These are phyloP conservation scores for Darevskia nairensis DNA, from an alignment of 2,797 vertebrate genomes.

Conservation along the genomic window DNA sequence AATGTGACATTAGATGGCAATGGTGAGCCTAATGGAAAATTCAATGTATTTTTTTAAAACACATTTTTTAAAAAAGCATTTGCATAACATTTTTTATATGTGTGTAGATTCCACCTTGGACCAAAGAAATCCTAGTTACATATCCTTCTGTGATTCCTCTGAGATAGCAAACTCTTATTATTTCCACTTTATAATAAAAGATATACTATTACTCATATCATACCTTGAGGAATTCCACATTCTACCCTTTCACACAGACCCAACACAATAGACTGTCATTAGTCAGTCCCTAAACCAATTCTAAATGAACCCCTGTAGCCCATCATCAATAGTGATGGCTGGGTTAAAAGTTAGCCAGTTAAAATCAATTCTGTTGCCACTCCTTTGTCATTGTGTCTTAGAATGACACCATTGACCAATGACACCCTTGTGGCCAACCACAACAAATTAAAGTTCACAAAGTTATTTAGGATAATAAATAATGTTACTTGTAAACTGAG, in stretches of 20 bases:
- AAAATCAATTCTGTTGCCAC: neutral
- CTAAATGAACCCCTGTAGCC: neutral
- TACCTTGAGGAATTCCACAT: neutral
- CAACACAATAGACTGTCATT: neutral
- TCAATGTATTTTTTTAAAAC: too few species aligned
- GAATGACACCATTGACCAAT: neutral
- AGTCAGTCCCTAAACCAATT: neutral
- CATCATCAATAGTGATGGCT: neutral
- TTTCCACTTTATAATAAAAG: neutral
- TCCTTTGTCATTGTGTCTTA: neutral
- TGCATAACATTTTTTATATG: too few species aligned
- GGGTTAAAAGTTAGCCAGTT: neutral
- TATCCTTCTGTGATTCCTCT: neutral
- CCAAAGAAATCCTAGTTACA: neutral
- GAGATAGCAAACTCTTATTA: neutral
- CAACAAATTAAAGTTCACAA: conserved; percentile 2
- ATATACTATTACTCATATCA: neutral
- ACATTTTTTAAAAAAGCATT: too few species aligned
- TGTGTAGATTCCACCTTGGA: neutral
- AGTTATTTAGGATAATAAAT: conserved; percentile 16
- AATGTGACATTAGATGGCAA: too few species aligned
- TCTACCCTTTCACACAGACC: neutral
- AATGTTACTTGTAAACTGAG: neutral
- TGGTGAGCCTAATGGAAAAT: too few species aligned
- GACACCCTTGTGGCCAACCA: neutral